Conservation (phyloP, 2,113 vertebrate genomes). For the Catharus fuscescens region DNA sequence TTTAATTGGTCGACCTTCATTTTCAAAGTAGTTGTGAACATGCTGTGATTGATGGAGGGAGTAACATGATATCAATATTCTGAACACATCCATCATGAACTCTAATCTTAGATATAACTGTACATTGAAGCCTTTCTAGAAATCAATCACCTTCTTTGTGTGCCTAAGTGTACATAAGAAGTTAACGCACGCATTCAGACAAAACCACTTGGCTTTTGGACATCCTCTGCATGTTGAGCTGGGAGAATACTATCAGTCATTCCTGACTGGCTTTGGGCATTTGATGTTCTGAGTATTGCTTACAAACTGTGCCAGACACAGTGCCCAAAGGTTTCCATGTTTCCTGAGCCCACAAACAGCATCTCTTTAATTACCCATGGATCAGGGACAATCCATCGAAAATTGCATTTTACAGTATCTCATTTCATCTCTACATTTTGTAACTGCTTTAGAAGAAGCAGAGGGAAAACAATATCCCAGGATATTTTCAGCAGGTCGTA, state of each 20-base stretch:
- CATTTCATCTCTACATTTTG: not conserved
- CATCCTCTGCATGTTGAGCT: not conserved
- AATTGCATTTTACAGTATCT: not conserved
- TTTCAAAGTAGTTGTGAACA: not conserved
- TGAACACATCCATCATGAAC: not conserved
- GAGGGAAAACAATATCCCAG: not conserved
- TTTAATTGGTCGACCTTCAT: not conserved
- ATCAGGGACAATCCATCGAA: not conserved
- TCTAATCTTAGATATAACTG: not conserved
- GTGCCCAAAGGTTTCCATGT: not conserved
- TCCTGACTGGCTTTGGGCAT: not conserved
- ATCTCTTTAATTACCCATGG: not conserved
- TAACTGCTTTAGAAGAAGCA: not conserved
- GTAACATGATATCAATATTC: slow-evolving; percentile 28
- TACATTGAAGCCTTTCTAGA: not conserved
- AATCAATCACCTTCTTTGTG: not conserved
- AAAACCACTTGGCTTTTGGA: not conserved
- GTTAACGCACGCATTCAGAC: not conserved
- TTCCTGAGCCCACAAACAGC: not conserved
- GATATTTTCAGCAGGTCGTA: not conserved
- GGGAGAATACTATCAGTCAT: not conserved
- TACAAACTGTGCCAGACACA: not conserved
- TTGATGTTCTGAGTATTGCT: not conserved
- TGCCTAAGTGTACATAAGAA: not conserved
- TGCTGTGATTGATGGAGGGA: not conserved